Evolutionary conservation across 2,888 invertebrate genomes (phyloP).

Genomic region (Volucella bombylans): DNA sequence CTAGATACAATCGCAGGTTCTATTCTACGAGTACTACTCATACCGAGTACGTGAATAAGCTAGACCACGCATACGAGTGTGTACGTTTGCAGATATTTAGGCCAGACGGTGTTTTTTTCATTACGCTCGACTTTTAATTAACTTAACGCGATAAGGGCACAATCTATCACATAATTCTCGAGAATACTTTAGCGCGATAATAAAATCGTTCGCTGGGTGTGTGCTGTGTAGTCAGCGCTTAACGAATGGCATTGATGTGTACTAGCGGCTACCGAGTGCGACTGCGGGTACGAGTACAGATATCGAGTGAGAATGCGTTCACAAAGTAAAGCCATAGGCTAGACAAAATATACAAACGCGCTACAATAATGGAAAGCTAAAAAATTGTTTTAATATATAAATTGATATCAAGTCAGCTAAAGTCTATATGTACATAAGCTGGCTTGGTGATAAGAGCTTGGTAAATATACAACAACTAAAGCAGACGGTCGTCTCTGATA

Average conservation of each 20-base stretch:
- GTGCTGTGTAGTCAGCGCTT: conserved; percentile 23
- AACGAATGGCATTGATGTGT: conserved; percentile 42
- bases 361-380: conserved; percentile 18
- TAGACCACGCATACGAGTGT: neutral
- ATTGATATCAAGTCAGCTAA: conserved; percentile 29
- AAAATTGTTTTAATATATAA: conserved; percentile 1
- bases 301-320: conserved; percentile 8
- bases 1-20: neutral
- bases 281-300: neutral
- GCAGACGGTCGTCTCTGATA: neutral
- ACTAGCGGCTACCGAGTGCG: neutral
- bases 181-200: conserved; percentile 59
- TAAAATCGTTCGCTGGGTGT: conserved; percentile 2
- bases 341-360: conserved; percentile 48
- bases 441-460: conserved; percentile 41
- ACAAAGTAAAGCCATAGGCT: conserved; percentile 48
- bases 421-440: conserved; percentile 23
- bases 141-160: conserved; percentile 61
- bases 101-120: conserved; percentile 66
- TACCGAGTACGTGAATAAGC: neutral
- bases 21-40: too few species aligned
- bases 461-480: conserved; percentile 27
- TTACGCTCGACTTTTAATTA: conserved; percentile 67
- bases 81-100: conserved; percentile 31
- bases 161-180: conserved; percentile 44